These are phyloP conservation scores for Perithous albicinctus DNA, from an alignment of 2,888 invertebrate species.

Conservation along the genomic window DNA sequence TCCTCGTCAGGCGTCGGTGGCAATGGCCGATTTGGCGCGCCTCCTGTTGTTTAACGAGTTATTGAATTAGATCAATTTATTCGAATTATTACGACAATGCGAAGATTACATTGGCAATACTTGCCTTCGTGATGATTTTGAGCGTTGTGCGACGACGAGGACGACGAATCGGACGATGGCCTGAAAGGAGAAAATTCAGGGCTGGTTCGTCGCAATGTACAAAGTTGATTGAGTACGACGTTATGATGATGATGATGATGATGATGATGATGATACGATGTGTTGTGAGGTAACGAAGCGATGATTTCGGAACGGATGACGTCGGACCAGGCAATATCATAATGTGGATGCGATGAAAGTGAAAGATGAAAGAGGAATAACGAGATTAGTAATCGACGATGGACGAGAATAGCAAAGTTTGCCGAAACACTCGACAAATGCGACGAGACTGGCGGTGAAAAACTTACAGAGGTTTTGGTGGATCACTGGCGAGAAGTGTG, in stretches of 20 bases:
- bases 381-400: slow-evolving; percentile 53
- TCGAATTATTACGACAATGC: neutral
- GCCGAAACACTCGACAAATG: slow-evolving; percentile 3
- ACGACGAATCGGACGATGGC: slow-evolving; percentile 83
- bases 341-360: slow-evolving; percentile 57
- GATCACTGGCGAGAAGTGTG: slow-evolving; percentile 97
- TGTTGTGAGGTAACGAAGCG: slow-evolving; percentile 54
- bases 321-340: slow-evolving; percentile 44
- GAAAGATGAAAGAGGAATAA: slow-evolving; percentile 65
- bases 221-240: slow-evolving; percentile 64
- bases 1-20: slow-evolving; percentile 98
- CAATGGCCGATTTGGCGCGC: slow-evolving; percentile 95
- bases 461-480: slow-evolving; percentile 97
- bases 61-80: neutral
- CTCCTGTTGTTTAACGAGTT: slow-evolving; percentile 85
- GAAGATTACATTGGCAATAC: slow-evolving; percentile 48
- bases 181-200: slow-evolving; percentile 86
- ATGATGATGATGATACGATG: slow-evolving; percentile 65
- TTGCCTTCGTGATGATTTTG: slow-evolving; percentile 84
- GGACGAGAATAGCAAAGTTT: slow-evolving; percentile 35
- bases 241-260: slow-evolving; percentile 66
- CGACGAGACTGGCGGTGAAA: slow-evolving; percentile 74
- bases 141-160: slow-evolving; percentile 81
- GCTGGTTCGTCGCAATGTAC: slow-evolving; percentile 79
- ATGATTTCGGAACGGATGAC: slow-evolving; percentile 49